Percentiles rank a stretch among this genome's conserved stretches.
These are phyloP conservation scores for Myzus persicae DNA, from an alignment of 1,140 invertebrate genomes.

Conservation along the genomic window DNA sequence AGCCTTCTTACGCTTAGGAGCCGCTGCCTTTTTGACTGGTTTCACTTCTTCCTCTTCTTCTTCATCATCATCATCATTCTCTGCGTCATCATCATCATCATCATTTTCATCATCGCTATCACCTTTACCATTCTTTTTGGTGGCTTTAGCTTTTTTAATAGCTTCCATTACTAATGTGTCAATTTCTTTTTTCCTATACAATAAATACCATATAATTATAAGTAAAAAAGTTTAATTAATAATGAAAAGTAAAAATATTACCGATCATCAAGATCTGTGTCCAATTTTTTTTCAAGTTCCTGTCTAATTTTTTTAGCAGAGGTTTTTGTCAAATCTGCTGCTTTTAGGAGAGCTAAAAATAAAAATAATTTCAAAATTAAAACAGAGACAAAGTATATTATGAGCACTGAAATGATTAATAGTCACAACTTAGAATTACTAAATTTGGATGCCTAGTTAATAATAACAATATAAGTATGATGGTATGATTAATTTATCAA, in stretches of 20 bases:
- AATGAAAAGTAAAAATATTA: conserved; percentile 62
- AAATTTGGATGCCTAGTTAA: no score
- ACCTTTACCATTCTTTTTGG: conserved; percentile 70
- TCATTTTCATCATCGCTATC: conserved; percentile 68
- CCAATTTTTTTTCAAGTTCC: conserved; percentile 83
- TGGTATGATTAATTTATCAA: no score
- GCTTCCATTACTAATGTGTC: conserved; percentile 84
- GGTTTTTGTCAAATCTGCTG: conserved; percentile 82
- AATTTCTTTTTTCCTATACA: conserved; percentile 80
- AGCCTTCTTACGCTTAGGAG: conserved; percentile 69
- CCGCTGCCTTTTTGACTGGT: conserved; percentile 68
- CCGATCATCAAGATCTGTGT: conserved; percentile 75
- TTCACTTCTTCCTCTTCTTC: conserved; percentile 71
- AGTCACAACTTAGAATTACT: neutral
- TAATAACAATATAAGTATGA: no score
- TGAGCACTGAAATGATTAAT: neutral
- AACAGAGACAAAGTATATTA: neutral
- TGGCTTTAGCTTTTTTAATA: conserved; percentile 69
- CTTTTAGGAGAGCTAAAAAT: conserved; percentile 81
- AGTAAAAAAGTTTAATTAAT: neutral
- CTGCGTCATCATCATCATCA: conserved; percentile 68
- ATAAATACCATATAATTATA: conserved; percentile 10
- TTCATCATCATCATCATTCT: conserved; percentile 66
- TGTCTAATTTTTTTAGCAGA: conserved; percentile 91
- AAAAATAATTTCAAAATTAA: conserved; percentile 54